These are phyloP conservation scores for Lepidurus couesii DNA, from an alignment of 1,140 invertebrate genomes.

Conservation along the genomic window DNA sequence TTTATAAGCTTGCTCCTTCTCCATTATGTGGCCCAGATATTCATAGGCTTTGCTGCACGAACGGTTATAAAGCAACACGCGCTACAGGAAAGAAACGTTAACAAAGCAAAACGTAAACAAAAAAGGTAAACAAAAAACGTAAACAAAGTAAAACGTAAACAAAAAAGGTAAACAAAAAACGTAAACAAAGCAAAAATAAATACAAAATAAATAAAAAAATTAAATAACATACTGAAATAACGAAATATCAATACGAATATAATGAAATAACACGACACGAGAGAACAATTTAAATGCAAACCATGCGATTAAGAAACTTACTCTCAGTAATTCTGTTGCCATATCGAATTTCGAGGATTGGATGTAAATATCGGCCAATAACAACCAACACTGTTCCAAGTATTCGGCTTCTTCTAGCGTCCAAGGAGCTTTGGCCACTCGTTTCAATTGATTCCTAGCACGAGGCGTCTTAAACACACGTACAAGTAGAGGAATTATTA, in stretches of 20 bases:
- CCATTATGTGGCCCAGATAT: conserved; percentile 75
- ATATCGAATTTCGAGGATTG: conserved; percentile 80
- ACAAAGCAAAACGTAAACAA: too few species aligned
- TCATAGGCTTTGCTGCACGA: conserved; percentile 87
- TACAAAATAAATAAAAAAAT: too few species aligned
- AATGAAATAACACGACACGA: too few species aligned
- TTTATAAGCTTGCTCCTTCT: conserved; percentile 86
- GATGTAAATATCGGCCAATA: conserved; percentile 86
- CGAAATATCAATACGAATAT: too few species aligned
- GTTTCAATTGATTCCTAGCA: conserved; percentile 86
- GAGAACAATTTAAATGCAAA: too few species aligned
- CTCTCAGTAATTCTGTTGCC: conserved; percentile 70
- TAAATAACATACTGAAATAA: too few species aligned
- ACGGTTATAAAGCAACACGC: conserved; percentile 80
- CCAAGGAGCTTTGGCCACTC: conserved; percentile 80
- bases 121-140: background rate
- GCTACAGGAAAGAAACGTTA: conserved; percentile 40
- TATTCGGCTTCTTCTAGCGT: conserved; percentile 92
- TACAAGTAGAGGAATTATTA: too few species aligned
- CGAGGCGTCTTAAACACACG: conserved; percentile 57
- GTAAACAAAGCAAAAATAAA: too few species aligned
- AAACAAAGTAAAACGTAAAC: too few species aligned
- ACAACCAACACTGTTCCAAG: conserved; percentile 87
- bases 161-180: background rate
- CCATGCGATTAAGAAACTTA: conserved; percentile 30